Evolutionary conservation across 2,797 vertebrate species (phyloP).

Genomic region (Ptychobarbus kaznakovi): DNA sequence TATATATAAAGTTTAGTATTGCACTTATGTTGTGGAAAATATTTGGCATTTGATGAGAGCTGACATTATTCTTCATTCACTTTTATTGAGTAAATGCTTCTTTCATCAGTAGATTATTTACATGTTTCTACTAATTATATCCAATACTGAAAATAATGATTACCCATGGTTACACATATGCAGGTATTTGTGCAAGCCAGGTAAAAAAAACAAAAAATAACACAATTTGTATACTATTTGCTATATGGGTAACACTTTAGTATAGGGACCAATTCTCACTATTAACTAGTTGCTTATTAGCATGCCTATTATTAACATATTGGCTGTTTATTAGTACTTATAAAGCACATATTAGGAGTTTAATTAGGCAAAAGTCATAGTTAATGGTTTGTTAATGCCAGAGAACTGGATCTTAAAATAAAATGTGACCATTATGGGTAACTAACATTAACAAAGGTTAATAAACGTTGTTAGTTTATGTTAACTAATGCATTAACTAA

Average conservation of each 20-base stretch:
- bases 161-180: conserved; percentile 60
- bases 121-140: conserved; percentile 54
- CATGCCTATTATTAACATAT: too few relatives aligned
- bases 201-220: too few relatives aligned
- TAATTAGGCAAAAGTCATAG: too few relatives aligned
- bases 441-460: neutral
- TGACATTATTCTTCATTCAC: neutral
- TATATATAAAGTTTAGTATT: conserved; percentile 75
- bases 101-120: conserved; percentile 78
- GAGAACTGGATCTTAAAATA: too few relatives aligned
- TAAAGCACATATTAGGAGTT: too few relatives aligned
- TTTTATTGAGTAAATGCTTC: conserved; percentile 81
- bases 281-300: too few relatives aligned
- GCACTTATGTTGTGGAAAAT: conserved; percentile 81
- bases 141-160: neutral
- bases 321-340: too few relatives aligned
- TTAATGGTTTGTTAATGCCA: too few relatives aligned
- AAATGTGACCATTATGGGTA: neutral
- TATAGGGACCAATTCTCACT: too few relatives aligned
- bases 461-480: neutral
- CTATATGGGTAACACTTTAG: neutral
- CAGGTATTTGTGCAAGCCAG: neutral
- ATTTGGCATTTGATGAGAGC: conserved; percentile 69
- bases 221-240: neutral
- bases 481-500: neutral